phyloP scores from a whole-genome alignment of 35 echinoderm and acorn worm genomes.

The Heliocidaris tuberculata region DNA sequence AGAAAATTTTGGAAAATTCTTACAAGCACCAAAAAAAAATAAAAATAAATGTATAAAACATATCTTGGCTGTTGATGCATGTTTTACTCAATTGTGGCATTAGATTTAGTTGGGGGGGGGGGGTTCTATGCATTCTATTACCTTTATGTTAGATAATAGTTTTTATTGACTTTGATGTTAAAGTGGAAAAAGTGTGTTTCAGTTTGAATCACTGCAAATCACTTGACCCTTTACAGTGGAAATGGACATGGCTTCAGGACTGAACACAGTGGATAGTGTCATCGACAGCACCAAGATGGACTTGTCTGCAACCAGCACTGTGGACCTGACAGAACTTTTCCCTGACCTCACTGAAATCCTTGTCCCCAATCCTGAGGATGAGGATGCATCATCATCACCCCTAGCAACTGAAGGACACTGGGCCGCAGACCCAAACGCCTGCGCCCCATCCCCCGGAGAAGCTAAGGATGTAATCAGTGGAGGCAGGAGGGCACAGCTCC shows the following conservation, averaged over 20 bases:
- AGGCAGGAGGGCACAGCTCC: constrained; percentile 13
- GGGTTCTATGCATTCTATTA: too few relatives aligned
- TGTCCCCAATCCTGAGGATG: not conserved
- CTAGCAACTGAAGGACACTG: not conserved
- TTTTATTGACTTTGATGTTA: not conserved
- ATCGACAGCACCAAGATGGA: constrained; percentile 54
- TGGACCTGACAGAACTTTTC: constrained; percentile 60
- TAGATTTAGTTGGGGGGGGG: too few relatives aligned
- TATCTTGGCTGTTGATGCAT: too few relatives aligned
- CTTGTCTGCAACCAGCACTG: constrained; percentile 49
- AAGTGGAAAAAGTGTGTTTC: not conserved
- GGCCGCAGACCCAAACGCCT: not conserved
- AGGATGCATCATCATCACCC: not conserved
- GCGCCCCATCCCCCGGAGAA: not conserved
- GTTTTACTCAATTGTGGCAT: too few relatives aligned
- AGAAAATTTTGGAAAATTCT: too few relatives aligned
- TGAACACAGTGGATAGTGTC: constrained; percentile 41
- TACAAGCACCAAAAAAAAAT: too few relatives aligned
- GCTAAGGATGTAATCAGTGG: not conserved
- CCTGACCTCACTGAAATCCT: constrained; percentile 55
- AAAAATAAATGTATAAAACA: too few relatives aligned
- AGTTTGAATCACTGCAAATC: not conserved
- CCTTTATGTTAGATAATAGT: not conserved
- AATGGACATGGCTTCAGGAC: constrained; percentile 59
- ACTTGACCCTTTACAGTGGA: not conserved